Evolutionary conservation across 2,888 invertebrate species (phyloP).

Genomic region (Microplitis manilae): DNA sequence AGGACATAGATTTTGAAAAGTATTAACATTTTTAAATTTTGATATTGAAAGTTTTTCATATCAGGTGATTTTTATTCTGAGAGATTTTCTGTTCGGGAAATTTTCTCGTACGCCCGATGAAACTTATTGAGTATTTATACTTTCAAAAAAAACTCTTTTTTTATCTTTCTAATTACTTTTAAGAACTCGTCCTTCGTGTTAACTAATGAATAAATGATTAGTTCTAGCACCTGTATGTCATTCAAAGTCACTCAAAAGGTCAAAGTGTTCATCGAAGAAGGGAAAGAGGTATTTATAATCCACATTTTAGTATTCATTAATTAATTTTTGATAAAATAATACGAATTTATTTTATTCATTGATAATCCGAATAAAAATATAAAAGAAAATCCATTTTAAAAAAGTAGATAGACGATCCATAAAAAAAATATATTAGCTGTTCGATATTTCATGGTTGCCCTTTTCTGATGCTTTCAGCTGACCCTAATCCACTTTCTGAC

Average conservation of each 20-base stretch:
- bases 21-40: no score
- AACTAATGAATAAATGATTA: slow-evolving; percentile 21
- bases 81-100: no score
- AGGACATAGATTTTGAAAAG: no score
- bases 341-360: no score
- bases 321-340: no score
- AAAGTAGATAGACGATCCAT: neutral
- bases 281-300: slow-evolving; percentile 10
- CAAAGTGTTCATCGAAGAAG: neutral
- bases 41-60: no score
- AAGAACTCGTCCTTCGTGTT: neutral
- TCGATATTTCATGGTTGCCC: slow-evolving; percentile 23
- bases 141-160: neutral
- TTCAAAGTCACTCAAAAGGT: neutral
- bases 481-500: slow-evolving; percentile 34
- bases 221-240: neutral
- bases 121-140: neutral
- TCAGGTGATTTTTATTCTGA: no score
- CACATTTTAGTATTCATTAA: no score
- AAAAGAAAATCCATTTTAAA: neutral
- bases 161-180: slow-evolving; percentile 18
- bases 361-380: neutral
- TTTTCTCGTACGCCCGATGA: neutral
- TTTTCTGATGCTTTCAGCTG: slow-evolving; percentile 28
- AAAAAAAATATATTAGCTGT: slow-evolving; percentile 17